A percentile compares a stretch with the other conserved stretches of the same genome.
These are phyloP conservation scores for Chiloscyllium punctatum DNA, from an alignment of 2,797 vertebrate species.

Conservation along the genomic window DNA sequence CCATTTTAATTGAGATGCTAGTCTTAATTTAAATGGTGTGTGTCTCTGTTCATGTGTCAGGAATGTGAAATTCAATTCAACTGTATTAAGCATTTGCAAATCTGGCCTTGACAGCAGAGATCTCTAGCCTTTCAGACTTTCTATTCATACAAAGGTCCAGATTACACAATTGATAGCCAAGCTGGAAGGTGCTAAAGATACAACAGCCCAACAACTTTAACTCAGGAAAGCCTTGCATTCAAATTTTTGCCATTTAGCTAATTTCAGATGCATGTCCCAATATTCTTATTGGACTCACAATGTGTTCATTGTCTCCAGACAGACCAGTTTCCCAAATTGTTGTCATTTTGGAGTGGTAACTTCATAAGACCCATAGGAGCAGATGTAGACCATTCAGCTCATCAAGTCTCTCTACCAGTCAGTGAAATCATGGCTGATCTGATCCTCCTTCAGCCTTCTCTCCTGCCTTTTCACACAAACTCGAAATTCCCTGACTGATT, in stretches of 20 bases:
- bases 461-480: no score
- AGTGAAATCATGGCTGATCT: no score
- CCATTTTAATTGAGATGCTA: neutral
- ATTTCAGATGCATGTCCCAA: neutral
- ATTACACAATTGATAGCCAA: neutral
- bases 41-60: neutral
- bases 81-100: neutral
- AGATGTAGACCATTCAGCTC: no score
- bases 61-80: neutral
- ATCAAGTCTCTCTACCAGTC: no score
- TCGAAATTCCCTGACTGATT: no score
- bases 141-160: neutral
- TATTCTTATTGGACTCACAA: neutral
- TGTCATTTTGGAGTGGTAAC: neutral
- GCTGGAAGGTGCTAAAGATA: neutral
- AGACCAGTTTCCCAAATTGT: neutral
- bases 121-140: neutral
- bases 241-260: neutral
- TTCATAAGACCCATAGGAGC: neutral
- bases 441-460: no score
- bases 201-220: neutral
- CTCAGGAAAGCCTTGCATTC: neutral
- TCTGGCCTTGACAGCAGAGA: neutral
- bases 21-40: neutral
- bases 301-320: neutral